phyloP scores from a whole-genome alignment of 2,797 vertebrate species.

The Micropoecilia bifurca region DNA sequence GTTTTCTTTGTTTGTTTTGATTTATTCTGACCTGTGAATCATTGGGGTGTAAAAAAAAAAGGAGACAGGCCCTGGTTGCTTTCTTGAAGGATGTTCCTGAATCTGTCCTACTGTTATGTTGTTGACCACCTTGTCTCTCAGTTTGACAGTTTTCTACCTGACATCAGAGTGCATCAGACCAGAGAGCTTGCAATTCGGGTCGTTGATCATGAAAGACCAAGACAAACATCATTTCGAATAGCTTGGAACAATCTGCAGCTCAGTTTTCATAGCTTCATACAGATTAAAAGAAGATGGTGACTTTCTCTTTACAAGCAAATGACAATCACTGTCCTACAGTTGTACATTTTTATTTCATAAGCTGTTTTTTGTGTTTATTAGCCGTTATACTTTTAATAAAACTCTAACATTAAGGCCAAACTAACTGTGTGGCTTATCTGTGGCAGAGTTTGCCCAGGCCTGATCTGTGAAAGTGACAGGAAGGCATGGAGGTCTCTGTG shows the following conservation, averaged over 20 bases:
- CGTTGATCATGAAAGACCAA: neutral
- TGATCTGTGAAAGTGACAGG: neutral
- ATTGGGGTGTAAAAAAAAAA: neutral
- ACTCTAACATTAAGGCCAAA: neutral
- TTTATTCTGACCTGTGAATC: neutral
- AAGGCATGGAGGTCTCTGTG: neutral
- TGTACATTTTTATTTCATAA: neutral
- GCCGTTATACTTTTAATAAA: neutral
- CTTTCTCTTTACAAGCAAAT: neutral
- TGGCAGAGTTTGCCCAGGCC: neutral
- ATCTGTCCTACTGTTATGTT: conserved; percentile 1
- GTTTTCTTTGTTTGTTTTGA: neutral
- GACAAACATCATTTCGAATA: neutral
- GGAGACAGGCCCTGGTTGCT: neutral
- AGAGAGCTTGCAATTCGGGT: neutral
- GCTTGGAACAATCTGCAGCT: neutral
- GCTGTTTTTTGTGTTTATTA: neutral
- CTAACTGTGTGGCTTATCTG: neutral
- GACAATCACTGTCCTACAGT: neutral
- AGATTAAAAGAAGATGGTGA: neutral
- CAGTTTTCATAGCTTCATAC: neutral
- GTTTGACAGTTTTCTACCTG: neutral
- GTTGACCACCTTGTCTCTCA: neutral
- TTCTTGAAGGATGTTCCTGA: neutral
- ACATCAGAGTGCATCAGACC: neutral